Base-by-base conservation (phyloP, 2,888 invertebrate species). In the Leptopilina drosophilae region DNA sequence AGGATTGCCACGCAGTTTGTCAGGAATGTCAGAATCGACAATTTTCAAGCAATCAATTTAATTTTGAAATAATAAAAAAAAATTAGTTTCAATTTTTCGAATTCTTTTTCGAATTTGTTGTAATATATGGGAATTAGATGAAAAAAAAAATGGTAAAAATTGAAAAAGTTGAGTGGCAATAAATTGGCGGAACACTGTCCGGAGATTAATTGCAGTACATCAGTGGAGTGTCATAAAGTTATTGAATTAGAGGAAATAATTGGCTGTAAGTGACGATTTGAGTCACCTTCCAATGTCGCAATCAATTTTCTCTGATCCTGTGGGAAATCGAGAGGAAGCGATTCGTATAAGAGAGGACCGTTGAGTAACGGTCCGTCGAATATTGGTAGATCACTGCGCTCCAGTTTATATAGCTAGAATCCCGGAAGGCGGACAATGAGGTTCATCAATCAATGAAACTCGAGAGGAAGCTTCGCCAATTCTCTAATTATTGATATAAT, bases 371-470 rank as follows among this genome's bases (percentile, higher is more conserved):
- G 73, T 73, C 56, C 73, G 40, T 73, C 73, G 53, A 69, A 59
- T 73, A 73, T 73, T 73, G 73, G 56, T 62, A 67, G 80, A 78
- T 78, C 20, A 64, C 40, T 75, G 9, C n/a, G 53, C 73, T 56
- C 73, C 9, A 73, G 73, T 73, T 73, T 59, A 73, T 73, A 73
- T 73, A 73, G 73, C 73, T 56, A 56, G 33, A 73, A 73, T 59
- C 56, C 73, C 65, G 78, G 78, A 81, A 81, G 77, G 75, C 73
- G 64, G 77, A 78, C 81, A 81, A 79, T 75, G 75, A 79, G 67
- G 56, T 79, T 81, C 78, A 73, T 81, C 77, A 81, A 76, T 81
- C 75, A 81, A 73, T 77, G 81, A 77, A 81, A 76, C 77, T 79
- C 79, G 59, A 64, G 59, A 56, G 78, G 79, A 77, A 81, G 66